phyloP scores from a whole-genome alignment of 1,140 invertebrate genomes.

The Polypedilum pembai region DNA sequence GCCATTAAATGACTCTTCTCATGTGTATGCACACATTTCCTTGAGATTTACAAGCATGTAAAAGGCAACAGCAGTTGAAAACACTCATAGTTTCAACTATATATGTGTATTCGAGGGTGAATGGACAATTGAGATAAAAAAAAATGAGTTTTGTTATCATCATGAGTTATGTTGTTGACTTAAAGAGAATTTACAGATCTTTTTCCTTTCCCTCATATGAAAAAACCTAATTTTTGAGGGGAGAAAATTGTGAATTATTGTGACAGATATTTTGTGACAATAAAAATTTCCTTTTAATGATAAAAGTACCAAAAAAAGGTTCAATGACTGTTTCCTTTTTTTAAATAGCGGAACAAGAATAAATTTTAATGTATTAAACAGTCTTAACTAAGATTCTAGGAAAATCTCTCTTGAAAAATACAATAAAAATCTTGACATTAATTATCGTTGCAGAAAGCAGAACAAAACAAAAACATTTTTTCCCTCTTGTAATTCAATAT shows the following conservation, averaged over 20 bases:
- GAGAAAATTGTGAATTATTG: constrained; percentile 15
- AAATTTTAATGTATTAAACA: too few species aligned
- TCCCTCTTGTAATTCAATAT: too few species aligned
- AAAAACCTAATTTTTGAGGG: not conserved
- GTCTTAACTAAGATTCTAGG: too few species aligned
- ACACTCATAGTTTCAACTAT: too few species aligned
- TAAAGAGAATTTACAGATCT: not conserved
- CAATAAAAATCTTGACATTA: too few species aligned
- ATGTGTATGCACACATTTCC: not conserved
- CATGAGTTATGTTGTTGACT: constrained; percentile 17
- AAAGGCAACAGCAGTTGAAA: too few species aligned
- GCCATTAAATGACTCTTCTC: constrained; percentile 10
- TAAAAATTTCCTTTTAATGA: not conserved
- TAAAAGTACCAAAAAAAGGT: too few species aligned
- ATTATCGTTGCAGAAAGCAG: too few species aligned
- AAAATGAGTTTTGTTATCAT: not conserved
- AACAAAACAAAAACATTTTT: too few species aligned
- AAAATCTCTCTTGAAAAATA: too few species aligned
- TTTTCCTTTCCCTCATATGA: not conserved
- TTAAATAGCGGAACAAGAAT: too few species aligned
- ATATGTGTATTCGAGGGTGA: not conserved
- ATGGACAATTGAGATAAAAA: not conserved
- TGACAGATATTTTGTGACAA: constrained; percentile 18
- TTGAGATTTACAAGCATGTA: not conserved
- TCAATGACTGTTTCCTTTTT: too few species aligned